Evolutionary conservation across 30 jellyfish, hydroid and myxozoan species (phyloP).

Genomic region (Phacellophora camtschatica): DNA sequence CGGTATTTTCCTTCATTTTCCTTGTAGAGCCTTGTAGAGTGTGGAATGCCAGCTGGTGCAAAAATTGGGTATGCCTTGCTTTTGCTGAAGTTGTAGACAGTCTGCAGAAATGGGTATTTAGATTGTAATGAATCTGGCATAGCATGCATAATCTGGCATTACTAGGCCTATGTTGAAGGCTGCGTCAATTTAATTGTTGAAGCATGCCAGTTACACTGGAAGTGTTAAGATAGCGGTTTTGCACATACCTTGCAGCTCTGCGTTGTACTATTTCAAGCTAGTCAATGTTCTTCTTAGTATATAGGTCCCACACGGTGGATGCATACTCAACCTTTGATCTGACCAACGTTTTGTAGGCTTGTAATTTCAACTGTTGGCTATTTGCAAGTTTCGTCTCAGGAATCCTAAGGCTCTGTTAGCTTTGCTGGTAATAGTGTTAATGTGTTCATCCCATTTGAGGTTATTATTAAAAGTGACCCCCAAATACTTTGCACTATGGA

Average conservation of each 20-base stretch:
- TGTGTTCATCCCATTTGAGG: slow-evolving; percentile 37
- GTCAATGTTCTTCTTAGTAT: slow-evolving; percentile 23
- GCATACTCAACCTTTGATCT: slow-evolving; percentile 49
- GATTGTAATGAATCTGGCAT: slow-evolving; percentile 36
- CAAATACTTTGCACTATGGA: slow-evolving; percentile 50
- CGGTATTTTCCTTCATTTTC: no score
- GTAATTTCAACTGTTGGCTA: slow-evolving; percentile 30
- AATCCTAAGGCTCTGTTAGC: slow-evolving; percentile 42
- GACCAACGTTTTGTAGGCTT: slow-evolving; percentile 31
- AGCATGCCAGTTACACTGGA: slow-evolving; percentile 36
- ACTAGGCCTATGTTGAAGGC: slow-evolving; percentile 31
- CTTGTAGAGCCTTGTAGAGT: no score
- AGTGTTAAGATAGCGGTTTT: slow-evolving; percentile 19
- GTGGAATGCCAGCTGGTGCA: no score
- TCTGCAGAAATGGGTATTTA: no score
- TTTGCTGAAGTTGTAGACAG: no score
- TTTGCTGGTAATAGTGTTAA: slow-evolving; percentile 20
- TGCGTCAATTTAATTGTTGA: slow-evolving; percentile 37
- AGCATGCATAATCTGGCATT: slow-evolving; percentile 51
- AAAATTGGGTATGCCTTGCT: no score
- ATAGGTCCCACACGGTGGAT: slow-evolving; percentile 62
- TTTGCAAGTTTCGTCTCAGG: slow-evolving; percentile 39
- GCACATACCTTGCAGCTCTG: no score
- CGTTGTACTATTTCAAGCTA: slow-evolving; percentile 21
- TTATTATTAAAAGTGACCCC: slow-evolving; percentile 35